A percentile compares a stretch with the other conserved stretches of the same genome.
These are phyloP conservation scores for Saimiri boliviensis DNA, from an alignment of 2,113 vertebrate genomes.

Conservation along the genomic window DNA sequence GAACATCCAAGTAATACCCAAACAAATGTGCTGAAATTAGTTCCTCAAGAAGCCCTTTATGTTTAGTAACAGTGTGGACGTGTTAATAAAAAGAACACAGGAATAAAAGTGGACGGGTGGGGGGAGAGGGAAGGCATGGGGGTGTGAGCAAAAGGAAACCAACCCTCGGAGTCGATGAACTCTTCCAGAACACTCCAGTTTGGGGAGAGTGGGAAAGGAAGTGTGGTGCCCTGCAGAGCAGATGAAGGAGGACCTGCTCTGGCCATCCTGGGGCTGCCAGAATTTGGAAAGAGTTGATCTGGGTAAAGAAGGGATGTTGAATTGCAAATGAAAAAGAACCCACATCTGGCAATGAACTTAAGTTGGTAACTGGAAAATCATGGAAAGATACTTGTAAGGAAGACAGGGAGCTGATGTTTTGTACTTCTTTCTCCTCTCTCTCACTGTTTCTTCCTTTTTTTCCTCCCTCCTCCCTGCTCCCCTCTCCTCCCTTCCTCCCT, in stretches of 20 bases:
- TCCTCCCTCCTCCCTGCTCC: too few species aligned
- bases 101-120: background rate
- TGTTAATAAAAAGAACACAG: constrained; percentile 71
- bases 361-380: background rate
- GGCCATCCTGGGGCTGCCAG: background rate
- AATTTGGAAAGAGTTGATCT: background rate
- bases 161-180: constrained; percentile 37
- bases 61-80: constrained; percentile 78
- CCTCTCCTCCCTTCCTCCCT: accelerated
- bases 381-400: background rate
- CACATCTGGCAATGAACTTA: background rate
- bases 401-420: background rate
- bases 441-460: too few species aligned
- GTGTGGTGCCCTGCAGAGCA: background rate
- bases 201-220: background rate
- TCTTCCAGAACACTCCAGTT: background rate
- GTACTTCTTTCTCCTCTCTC: background rate
- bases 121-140: accelerated
- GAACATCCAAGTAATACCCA: constrained; percentile 81
- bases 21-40: constrained; percentile 81
- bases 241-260: background rate
- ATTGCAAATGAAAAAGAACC: background rate
- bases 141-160: background rate
- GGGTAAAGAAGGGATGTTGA: background rate
- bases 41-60: constrained; percentile 82